A percentile compares a stretch with the other conserved stretches of the same genome.
These are phyloP conservation scores for Lucilia sericata DNA, from an alignment of 1,140 invertebrate genomes.

Conservation along the genomic window DNA sequence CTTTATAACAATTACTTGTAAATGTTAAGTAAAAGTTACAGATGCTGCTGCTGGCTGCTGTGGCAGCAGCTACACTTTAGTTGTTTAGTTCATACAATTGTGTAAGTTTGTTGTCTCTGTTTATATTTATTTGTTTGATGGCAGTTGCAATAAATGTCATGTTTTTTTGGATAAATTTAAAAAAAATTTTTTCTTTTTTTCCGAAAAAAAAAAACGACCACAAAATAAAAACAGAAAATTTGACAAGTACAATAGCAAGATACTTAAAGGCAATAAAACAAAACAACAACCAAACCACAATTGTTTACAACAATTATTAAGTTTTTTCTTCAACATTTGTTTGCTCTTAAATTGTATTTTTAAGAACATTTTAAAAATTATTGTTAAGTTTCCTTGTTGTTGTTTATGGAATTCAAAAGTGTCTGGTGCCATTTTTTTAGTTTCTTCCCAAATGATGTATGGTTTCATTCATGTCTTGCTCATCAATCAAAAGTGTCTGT, in stretches of 20 bases:
- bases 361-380: neutral
- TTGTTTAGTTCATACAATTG: neutral
- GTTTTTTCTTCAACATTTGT: neutral
- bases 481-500: constrained; percentile 29
- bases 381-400: neutral
- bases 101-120: neutral
- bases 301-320: neutral
- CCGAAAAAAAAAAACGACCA: neutral
- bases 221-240: neutral
- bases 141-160: constrained; percentile 41
- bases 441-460: neutral
- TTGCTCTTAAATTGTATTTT: neutral
- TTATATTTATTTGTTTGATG: constrained; percentile 3
- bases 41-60: constrained; percentile 5
- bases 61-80: neutral
- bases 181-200: neutral
- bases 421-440: neutral
- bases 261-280: neutral
- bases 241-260: neutral
- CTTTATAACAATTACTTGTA: neutral
- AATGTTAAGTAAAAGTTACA: constrained; percentile 16
- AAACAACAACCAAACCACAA: neutral
- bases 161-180: constrained; percentile 18
- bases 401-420: neutral
- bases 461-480: constrained; percentile 19